These are phyloP conservation scores for Scaptomyza hsui DNA, from an alignment of 1,140 invertebrate species.

Conservation along the genomic window DNA sequence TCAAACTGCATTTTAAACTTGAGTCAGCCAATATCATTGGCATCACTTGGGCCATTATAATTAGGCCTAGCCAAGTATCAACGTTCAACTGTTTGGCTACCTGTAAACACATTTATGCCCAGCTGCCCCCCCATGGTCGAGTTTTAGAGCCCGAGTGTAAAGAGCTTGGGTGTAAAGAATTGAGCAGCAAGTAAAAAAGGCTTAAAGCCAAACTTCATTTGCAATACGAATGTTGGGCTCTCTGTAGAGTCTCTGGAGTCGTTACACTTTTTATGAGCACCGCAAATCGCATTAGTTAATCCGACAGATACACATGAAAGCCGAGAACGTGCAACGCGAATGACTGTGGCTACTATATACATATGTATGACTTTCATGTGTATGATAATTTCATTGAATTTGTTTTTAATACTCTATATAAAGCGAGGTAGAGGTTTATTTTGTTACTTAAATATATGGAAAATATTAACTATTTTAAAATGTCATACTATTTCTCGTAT, in stretches of 20 bases:
- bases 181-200: constrained; percentile 11
- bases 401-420: constrained; percentile 37
- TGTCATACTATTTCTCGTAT: no score
- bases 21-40: constrained; percentile 27
- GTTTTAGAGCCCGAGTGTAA: constrained; percentile 34
- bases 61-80: constrained; percentile 40
- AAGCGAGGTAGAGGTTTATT: not conserved
- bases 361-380: constrained; percentile 17
- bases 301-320: constrained; percentile 70
- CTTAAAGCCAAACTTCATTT: constrained; percentile 37
- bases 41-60: constrained; percentile 11
- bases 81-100: constrained; percentile 61
- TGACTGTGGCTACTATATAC: constrained; percentile 34
- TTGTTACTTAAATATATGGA: no score
- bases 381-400: constrained; percentile 79
- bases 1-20: constrained; percentile 9
- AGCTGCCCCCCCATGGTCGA: constrained; percentile 55
- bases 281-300: constrained; percentile 80
- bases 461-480: no score
- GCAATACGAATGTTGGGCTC: constrained; percentile 36
- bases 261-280: constrained; percentile 77
- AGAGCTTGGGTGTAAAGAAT: constrained; percentile 30
- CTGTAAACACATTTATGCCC: constrained; percentile 75
- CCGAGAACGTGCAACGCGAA: constrained; percentile 22
- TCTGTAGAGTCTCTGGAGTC: constrained; percentile 52